Percentiles rank a stretch among this genome's conserved stretches.
Conservation (phyloP, 2,888 invertebrate genomes). For the Linyphia triangularis region DNA sequence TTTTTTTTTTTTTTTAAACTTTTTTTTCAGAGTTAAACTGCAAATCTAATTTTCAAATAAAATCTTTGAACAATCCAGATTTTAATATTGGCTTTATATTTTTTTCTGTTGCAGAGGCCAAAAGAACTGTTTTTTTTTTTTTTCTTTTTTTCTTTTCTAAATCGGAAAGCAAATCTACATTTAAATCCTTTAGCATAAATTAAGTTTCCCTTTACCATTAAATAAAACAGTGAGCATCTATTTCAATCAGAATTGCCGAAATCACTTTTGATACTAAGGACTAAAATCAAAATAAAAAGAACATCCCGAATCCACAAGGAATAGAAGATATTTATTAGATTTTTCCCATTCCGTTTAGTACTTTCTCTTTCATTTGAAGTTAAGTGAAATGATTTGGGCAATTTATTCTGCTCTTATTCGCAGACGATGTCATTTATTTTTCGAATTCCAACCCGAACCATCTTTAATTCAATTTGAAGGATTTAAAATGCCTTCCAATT, state of each 20-base stretch:
- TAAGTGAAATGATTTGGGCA: constrained; percentile 35
- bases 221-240: neutral
- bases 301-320: constrained; percentile 6
- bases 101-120: too few species aligned
- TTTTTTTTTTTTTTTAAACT: too few species aligned
- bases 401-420: constrained; percentile 24
- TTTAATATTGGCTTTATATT: too few species aligned
- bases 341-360: constrained; percentile 10
- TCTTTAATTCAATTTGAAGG: constrained; percentile 48
- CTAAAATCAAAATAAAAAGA: neutral
- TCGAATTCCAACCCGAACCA: constrained; percentile 8
- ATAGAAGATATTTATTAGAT: constrained; percentile 24
- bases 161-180: neutral
- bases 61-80: too few species aligned
- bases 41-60: too few species aligned
- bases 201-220: neutral
- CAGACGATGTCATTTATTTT: constrained; percentile 58
- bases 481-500: constrained; percentile 41
- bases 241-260: constrained; percentile 1
- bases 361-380: constrained; percentile 4
- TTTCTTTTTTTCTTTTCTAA: too few species aligned
- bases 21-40: too few species aligned
- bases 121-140: too few species aligned
- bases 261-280: neutral
- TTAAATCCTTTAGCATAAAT: neutral